phyloP scores from a whole-genome alignment of 2,888 invertebrate genomes.

The Chrysopilus asiliformis region DNA sequence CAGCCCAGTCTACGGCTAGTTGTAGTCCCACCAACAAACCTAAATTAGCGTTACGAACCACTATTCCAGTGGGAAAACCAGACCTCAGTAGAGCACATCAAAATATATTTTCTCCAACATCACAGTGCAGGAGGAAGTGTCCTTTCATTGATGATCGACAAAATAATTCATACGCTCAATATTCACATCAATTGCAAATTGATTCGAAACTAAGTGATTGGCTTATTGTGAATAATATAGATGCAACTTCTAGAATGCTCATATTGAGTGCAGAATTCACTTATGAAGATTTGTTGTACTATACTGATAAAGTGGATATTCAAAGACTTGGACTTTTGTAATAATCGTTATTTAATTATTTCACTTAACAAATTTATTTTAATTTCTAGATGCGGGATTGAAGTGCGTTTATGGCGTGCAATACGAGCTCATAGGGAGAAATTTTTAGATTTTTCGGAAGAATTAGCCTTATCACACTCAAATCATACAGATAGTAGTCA shows the following conservation, averaged over 20 bases:
- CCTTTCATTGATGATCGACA: slow-evolving; percentile 14
- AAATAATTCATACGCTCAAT: slow-evolving; percentile 22
- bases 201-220: slow-evolving; percentile 54
- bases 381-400: slow-evolving; percentile 58
- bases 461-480: slow-evolving; percentile 10
- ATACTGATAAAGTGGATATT: slow-evolving; percentile 72
- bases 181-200: slow-evolving; percentile 32
- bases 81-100: too few relatives aligned
- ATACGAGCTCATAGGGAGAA: slow-evolving; percentile 46
- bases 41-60: slow-evolving; percentile 4
- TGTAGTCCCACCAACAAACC: slow-evolving; percentile 5
- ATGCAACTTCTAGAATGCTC: slow-evolving; percentile 49
- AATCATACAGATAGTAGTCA: too few relatives aligned
- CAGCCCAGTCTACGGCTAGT: slow-evolving; percentile 26
- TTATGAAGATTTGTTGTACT: slow-evolving; percentile 62
- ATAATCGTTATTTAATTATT: slow-evolving; percentile 12
- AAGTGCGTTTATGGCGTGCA: slow-evolving; percentile 74
- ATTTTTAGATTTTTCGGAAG: slow-evolving; percentile 15
- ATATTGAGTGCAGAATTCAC: slow-evolving; percentile 65
- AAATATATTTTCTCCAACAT: too few relatives aligned
- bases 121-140: slow-evolving; percentile 14
- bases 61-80: slow-evolving; percentile 8
- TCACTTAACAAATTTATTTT: slow-evolving; percentile 8
- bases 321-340: slow-evolving; percentile 65
- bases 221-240: slow-evolving; percentile 55